Conservation (phyloP, 2,888 invertebrate species). For the Platycnemis pennipes region DNA sequence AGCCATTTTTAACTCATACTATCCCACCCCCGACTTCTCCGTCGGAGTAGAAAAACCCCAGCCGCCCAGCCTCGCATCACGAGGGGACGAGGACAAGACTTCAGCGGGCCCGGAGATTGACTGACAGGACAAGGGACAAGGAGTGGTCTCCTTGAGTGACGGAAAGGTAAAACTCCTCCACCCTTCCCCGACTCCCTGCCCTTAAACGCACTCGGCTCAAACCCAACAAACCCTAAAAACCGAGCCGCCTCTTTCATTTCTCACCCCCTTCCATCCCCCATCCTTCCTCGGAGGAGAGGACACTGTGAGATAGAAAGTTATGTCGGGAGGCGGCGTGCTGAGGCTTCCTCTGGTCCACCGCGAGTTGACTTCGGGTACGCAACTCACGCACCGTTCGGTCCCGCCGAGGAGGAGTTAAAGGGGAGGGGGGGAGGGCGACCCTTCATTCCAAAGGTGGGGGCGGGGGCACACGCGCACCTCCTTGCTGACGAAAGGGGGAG, state of each 20-base stretch:
- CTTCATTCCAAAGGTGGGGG: too few species aligned
- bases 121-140: conserved; percentile 60
- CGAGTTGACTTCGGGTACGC: conserved; percentile 35
- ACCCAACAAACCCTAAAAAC: not conserved
- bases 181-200: not conserved
- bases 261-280: not conserved
- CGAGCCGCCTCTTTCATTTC: not conserved
- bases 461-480: not conserved
- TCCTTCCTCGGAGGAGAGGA: not conserved
- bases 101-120: not conserved
- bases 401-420: not conserved
- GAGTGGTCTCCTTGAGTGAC: not conserved
- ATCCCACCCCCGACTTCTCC: not conserved
- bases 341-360: not conserved
- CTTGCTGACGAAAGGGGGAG: not conserved
- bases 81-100: conserved; percentile 33
- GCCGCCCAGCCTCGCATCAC: not conserved
- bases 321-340: not conserved
- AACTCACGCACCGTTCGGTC: conserved; percentile 36
- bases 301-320: not conserved
- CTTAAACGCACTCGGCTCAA: not conserved
- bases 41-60: not conserved
- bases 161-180: not conserved
- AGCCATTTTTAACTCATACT: not conserved
- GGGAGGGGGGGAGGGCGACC: not conserved